A percentile compares a stretch with the other conserved stretches of the same genome.
These are phyloP conservation scores for Galerucella pusilla DNA, from an alignment of 2,888 invertebrate species.

Conservation along the genomic window DNA sequence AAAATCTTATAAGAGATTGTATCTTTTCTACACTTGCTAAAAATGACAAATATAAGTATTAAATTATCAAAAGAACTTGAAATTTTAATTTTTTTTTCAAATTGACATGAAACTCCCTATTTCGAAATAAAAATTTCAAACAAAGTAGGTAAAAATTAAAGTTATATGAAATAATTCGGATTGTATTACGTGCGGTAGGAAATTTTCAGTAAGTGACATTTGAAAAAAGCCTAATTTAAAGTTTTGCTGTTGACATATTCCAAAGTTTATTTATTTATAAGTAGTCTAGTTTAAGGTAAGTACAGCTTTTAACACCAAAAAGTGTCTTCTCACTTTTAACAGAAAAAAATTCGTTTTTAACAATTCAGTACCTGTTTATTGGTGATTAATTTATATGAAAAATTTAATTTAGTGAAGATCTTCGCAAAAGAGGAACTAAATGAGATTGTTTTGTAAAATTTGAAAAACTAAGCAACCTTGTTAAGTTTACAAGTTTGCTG, in stretches of 20 bases:
- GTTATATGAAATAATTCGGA: neutral
- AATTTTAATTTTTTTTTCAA: neutral
- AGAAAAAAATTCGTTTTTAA: slow-evolving; percentile 47
- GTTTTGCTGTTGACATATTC: slow-evolving; percentile 46
- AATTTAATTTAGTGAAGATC: neutral
- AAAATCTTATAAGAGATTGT: neutral
- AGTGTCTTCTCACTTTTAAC: slow-evolving; percentile 61
- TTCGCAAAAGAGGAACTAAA: neutral
- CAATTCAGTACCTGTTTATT: slow-evolving; percentile 50
- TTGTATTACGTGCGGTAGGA: neutral
- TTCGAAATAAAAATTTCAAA: neutral
- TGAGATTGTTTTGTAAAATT: neutral
- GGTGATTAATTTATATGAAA: slow-evolving; percentile 49
- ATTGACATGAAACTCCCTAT: neutral
- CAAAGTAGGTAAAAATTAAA: neutral
- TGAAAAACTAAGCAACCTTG: neutral
- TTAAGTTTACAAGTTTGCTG: neutral
- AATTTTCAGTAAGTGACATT: neutral
- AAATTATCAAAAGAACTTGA: neutral
- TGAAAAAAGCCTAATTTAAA: slow-evolving; percentile 41
- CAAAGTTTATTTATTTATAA: slow-evolving; percentile 49
- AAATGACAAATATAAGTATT: neutral
- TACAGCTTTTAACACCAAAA: slow-evolving; percentile 60
- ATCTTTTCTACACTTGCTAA: neutral
- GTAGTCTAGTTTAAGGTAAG: slow-evolving; percentile 48